Base-by-base conservation (phyloP, 2,113 vertebrate species). In the Pelecanoides urinatrix region DNA sequence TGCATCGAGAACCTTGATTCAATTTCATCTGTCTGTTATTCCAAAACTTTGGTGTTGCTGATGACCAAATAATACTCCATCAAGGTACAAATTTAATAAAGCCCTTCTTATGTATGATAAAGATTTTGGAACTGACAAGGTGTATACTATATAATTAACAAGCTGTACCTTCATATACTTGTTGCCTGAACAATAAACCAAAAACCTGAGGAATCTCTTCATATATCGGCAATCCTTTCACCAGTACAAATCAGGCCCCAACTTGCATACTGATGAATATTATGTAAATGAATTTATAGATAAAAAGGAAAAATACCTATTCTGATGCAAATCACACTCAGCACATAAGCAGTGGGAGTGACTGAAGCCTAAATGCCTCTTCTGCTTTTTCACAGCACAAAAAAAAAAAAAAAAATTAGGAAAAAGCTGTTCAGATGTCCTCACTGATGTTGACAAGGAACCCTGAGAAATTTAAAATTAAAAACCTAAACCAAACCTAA, bases 251-350 rank as follows among this genome's bases (percentile, higher is more conserved):
- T 38, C 17, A 81, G 27, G 47, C 8, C 40, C 25, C 47, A 61
- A 2, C 67, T 45, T 32, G 83, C 75, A 96, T 66, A n/a, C 55
- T 82, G 55, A 95, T 85, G 36, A 85, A 55, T 22, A 74, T 83
- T 83, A 93, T 87, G 81, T 4, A 94, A 92, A 89, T 80, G 21
- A 89, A 91, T 88, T 73, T 86, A 94, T 42, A 77, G 81, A 90
- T 84, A 73, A 90, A 90, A 92, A 83, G 72, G 68, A 65, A 93
- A 91, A 96, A 94, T 82, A 79, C 34, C 58, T 94, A 77, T 93
- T 96, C 82, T 94, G 86, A 94, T 94, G 88, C 82, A 97, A 93
- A 95, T 86, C 94, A 85, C 62, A 92, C 44, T 38, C 40, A 15
- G 61, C 74, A 93, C 52, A 79, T 29, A 52, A 86, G 86, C 83